A percentile compares a stretch with the other conserved stretches of the same genome.
Conservation (phyloP, 1,140 invertebrate genomes). For the Dreissena polymorpha region DNA sequence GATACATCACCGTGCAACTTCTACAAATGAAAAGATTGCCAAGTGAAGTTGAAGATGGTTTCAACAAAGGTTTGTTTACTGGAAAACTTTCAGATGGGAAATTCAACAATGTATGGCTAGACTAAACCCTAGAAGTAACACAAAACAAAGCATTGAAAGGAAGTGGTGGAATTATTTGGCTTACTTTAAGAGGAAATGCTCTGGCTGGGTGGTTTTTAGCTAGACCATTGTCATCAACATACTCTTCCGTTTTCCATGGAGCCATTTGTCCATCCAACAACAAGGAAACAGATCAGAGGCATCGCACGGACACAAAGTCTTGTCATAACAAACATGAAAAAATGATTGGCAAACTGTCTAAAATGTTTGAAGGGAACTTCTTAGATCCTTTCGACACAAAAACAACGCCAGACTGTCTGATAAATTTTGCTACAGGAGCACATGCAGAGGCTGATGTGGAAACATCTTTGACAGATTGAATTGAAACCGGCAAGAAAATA, state of each 20-base stretch:
- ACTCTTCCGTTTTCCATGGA: slow-evolving; percentile 28
- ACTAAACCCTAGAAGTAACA: slow-evolving; percentile 40
- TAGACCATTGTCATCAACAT: slow-evolving; percentile 24
- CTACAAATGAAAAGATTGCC: slow-evolving; percentile 24
- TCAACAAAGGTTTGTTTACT: slow-evolving; percentile 11
- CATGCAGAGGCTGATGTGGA: no score
- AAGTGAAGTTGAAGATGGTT: slow-evolving; percentile 1
- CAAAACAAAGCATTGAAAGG: slow-evolving; percentile 50
- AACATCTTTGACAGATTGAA: no score
- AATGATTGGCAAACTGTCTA: neutral
- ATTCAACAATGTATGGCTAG: slow-evolving; percentile 47
- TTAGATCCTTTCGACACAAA: neutral
- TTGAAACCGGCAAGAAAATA: no score
- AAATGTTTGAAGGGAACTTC: neutral
- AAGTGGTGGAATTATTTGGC: slow-evolving; percentile 33
- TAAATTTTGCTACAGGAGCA: neutral
- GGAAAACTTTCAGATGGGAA: slow-evolving; percentile 25
- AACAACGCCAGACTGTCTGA: neutral
- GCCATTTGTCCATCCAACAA: neutral
- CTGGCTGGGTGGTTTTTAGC: slow-evolving; percentile 39
- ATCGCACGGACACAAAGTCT: neutral
- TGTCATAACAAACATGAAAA: neutral
- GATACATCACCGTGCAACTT: slow-evolving; percentile 20
- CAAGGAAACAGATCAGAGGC: neutral
- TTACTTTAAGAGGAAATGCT: slow-evolving; percentile 27